These are phyloP conservation scores for Andrena dorsata DNA, from an alignment of 2,888 invertebrate genomes.

Conservation along the genomic window DNA sequence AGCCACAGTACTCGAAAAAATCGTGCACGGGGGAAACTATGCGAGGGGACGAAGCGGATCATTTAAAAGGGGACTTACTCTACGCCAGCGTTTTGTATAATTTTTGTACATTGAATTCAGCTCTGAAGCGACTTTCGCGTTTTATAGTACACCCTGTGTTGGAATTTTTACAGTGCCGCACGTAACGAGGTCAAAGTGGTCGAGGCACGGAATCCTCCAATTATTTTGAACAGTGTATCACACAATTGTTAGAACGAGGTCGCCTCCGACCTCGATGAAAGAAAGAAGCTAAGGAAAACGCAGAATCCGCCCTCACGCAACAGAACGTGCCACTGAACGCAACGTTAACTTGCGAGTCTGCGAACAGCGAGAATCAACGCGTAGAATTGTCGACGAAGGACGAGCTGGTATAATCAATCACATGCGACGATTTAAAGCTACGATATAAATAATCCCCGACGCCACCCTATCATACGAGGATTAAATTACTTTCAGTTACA, in stretches of 20 bases:
- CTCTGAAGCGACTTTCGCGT: not conserved
- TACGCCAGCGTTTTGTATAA: not conserved
- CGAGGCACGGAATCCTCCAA: not conserved
- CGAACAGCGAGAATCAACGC: too few relatives aligned
- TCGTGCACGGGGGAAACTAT: not conserved
- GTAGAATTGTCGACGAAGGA: too few relatives aligned
- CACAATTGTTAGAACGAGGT: not conserved
- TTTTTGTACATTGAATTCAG: not conserved
- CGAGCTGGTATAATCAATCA: too few relatives aligned
- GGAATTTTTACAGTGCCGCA: not conserved
- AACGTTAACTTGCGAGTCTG: too few relatives aligned
- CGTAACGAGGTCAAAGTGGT: not conserved
- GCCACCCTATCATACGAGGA: constrained; percentile 14
- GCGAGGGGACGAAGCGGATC: too few relatives aligned
- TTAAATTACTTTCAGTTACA: constrained; percentile 29
- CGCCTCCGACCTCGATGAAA: too few relatives aligned
- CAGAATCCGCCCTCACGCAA: too few relatives aligned
- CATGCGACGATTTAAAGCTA: not conserved
- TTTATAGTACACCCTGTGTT: not conserved
- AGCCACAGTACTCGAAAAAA: not conserved
- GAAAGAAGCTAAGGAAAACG: too few relatives aligned
- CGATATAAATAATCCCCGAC: constrained; percentile 3
- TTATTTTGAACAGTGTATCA: constrained; percentile 31
- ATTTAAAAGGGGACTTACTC: too few relatives aligned
- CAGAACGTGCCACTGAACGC: too few relatives aligned